Percentiles rank a stretch among this genome's conserved stretches.
These are phyloP conservation scores for Lepidochitona cinerea DNA, from an alignment of 2,888 invertebrate genomes.

Conservation along the genomic window DNA sequence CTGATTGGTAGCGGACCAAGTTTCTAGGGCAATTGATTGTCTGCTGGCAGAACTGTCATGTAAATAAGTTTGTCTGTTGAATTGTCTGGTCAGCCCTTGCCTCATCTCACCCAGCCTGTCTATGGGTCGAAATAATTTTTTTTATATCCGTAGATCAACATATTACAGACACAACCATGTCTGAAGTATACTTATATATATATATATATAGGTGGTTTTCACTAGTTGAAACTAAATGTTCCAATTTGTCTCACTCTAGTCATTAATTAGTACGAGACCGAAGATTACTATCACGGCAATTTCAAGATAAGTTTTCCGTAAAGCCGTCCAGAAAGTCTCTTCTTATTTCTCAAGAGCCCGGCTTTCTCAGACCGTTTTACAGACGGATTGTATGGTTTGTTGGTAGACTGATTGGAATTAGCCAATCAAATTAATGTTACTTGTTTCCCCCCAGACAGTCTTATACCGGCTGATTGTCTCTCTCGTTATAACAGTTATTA, in stretches of 20 bases:
- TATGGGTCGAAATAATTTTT: neutral
- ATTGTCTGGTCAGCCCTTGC: neutral
- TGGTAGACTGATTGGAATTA: neutral
- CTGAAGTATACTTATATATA: too few species aligned
- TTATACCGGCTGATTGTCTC: too few species aligned
- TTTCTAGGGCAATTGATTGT: slow-evolving; percentile 6
- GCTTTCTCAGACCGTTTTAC: neutral
- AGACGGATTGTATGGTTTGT: neutral
- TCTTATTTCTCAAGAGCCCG: neutral
- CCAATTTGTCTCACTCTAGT: too few species aligned
- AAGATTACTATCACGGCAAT: neutral
- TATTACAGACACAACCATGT: too few species aligned
- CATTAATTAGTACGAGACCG: neutral
- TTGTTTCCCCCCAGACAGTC: too few species aligned
- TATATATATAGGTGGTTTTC: neutral
- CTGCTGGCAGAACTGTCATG: slow-evolving; percentile 1
- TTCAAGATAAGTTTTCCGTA: neutral
- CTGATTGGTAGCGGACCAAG: neutral
- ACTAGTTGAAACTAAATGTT: neutral
- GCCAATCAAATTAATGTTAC: neutral
- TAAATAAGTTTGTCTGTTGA: slow-evolving; percentile 3
- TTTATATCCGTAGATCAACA: slow-evolving; percentile 3
- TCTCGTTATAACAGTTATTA: too few species aligned
- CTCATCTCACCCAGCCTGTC: neutral
- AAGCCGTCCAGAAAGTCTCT: neutral